Evolutionary conservation across 2,888 invertebrate genomes (phyloP), one percentile per base, ranked within the genome.

Genomic region (Enchytraeus crypticus): DNA sequence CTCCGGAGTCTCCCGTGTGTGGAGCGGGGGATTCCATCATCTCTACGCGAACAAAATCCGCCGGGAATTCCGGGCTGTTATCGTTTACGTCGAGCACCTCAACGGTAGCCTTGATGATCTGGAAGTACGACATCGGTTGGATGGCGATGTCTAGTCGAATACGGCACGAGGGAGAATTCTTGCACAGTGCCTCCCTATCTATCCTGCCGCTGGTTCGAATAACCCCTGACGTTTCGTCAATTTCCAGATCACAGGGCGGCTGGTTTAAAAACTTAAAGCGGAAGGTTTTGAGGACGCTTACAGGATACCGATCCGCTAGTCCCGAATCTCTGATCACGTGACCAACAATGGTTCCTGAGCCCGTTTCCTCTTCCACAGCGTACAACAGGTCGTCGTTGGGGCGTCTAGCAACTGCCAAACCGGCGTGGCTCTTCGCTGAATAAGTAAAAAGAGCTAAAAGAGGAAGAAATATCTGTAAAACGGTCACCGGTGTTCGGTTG

Each of bases 81-180:
- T 69, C 69, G 53, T 69, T 69, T 43, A 65, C 53, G 51, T 69
- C 69, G 11, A 51, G 18, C 38, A 69, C 55, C 29, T 62, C 61
- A 21, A 69, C 60, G 18, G 49, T 61, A 21, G 66, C 66, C 43
- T 68, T 66, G 53, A 69, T 59, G 46, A 66, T 61, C 51, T 59
- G 62, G 53, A 66, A 66, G 49, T 59, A 59, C 27, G 29, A 26
- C 33, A 57, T 45, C 2, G 65, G 63, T 27, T 57, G 61, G 5
- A 68, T 51, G 8, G 63, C 69, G n/a, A 68, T 58, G 55, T 68
- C 65, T 5, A 69, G 58, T 32, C 57, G 32, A 32, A 65, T 51
- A 49, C 54, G 45, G 54, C 64, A 66, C 30, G 38, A 18, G 57
- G 46, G 26, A 1, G 45, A 4, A 5, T 45, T 23, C 32, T 45